These are phyloP conservation scores for Heliconius nattereri DNA, from an alignment of 1,140 invertebrate species.

Conservation along the genomic window DNA sequence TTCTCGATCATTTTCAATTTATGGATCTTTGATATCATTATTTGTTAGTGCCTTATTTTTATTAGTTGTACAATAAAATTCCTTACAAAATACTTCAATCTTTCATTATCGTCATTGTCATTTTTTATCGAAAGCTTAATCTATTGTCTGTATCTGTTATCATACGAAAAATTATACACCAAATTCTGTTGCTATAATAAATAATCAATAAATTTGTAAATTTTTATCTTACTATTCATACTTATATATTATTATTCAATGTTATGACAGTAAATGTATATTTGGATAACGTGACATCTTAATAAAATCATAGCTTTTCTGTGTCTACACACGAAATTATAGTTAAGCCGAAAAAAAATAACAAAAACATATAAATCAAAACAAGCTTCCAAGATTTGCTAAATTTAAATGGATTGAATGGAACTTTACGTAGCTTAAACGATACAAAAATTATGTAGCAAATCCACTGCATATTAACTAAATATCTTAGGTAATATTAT, in stretches of 20 bases:
- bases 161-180: background rate
- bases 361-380: no score
- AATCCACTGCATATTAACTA: background rate
- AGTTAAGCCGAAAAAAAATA: no score
- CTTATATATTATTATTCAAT: background rate
- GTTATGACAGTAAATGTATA: background rate
- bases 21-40: slow-evolving; percentile 3
- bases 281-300: no score
- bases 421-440: no score
- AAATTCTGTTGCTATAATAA: background rate
- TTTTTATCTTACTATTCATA: background rate
- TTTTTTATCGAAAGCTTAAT: background rate
- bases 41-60: background rate
- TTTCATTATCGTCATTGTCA: background rate
- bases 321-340: no score
- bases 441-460: no score
- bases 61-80: background rate
- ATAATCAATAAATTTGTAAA: background rate
- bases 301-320: no score
- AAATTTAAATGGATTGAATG: no score
- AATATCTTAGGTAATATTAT: background rate
- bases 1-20: background rate
- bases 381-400: no score
- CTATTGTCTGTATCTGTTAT: background rate
- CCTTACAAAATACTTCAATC: background rate